A percentile compares a stretch with the other conserved stretches of the same genome.
phyloP scores from a whole-genome alignment of 2,888 invertebrate genomes.

The Ganaspis brasiliensis region DNA sequence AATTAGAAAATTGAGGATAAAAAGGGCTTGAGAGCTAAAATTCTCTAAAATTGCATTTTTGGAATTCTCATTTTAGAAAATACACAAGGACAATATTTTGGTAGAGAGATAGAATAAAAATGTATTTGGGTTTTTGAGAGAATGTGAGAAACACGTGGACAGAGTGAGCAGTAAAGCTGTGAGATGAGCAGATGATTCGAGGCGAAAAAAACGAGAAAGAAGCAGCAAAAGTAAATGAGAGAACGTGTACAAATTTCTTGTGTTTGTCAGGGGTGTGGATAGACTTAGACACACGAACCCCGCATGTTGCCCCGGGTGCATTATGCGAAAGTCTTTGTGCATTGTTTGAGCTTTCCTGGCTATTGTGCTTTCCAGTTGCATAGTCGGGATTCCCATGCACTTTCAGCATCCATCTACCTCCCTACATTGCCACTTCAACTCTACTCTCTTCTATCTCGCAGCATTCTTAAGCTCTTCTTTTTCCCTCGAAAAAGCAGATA shows the following conservation, averaged over 20 bases:
- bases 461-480: not conserved
- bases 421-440: constrained; percentile 8
- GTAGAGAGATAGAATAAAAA: not conserved
- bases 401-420: constrained; percentile 43
- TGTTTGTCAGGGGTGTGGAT: constrained; percentile 40
- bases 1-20: too few species aligned
- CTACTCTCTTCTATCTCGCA: not conserved
- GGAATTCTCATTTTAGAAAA: too few species aligned
- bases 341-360: constrained; percentile 75
- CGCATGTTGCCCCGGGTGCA: constrained; percentile 69
- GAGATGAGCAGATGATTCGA: constrained; percentile 45
- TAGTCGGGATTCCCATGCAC: constrained; percentile 64
- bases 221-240: constrained; percentile 38
- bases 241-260: constrained; percentile 36
- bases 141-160: constrained; percentile 36
- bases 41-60: too few species aligned
- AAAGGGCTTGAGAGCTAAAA: too few species aligned
- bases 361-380: constrained; percentile 73
- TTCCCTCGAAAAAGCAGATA: not conserved
- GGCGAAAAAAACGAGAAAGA: constrained; percentile 9
- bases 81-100: too few species aligned
- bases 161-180: constrained; percentile 45
- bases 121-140: not conserved
- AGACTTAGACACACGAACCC: constrained; percentile 50
- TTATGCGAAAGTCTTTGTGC: constrained; percentile 74